Percentiles rank a stretch among this genome's conserved stretches.
Conservation (phyloP, 2,113 vertebrate species). For the Parotia lawesii region DNA sequence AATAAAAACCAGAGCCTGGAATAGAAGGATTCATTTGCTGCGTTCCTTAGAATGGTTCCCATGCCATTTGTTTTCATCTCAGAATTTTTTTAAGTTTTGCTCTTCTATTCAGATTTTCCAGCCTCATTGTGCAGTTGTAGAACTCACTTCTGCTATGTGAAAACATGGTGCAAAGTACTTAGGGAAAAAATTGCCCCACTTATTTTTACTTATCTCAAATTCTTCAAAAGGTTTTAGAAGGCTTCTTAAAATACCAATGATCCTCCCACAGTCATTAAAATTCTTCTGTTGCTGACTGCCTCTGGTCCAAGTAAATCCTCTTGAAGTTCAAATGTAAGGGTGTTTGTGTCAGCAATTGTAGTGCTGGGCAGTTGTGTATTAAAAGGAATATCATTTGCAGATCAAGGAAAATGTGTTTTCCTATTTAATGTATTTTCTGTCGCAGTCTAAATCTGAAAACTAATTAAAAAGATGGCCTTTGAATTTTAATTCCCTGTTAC, state of each 20-base stretch:
- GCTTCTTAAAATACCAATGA: constrained; percentile 46
- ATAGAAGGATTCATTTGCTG: not conserved
- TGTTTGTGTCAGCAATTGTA: constrained; percentile 1
- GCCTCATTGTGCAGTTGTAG: not conserved
- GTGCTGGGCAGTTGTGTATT: not conserved
- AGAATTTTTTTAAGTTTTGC: not conserved
- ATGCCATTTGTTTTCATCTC: not conserved
- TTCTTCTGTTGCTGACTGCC: constrained; percentile 42
- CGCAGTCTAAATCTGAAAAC: not conserved
- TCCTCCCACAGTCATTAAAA: constrained; percentile 59
- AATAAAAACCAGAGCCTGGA: constrained; percentile 1
- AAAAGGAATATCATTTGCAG: not conserved
- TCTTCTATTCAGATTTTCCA: not conserved
- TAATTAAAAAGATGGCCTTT: not conserved
- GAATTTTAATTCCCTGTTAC: not conserved
- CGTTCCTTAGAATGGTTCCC: not conserved
- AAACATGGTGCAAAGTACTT: constrained; percentile 11
- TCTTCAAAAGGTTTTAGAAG: constrained; percentile 30
- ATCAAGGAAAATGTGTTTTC: not conserved
- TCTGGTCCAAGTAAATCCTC: constrained; percentile 20
- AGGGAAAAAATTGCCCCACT: not conserved
- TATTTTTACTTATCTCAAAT: constrained; percentile 56
- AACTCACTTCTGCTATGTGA: not conserved
- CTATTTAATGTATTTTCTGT: not conserved
- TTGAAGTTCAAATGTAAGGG: not conserved